Percentiles rank a stretch among this genome's conserved stretches.
phyloP scores from a whole-genome alignment of 2,113 vertebrate genomes.

The Hepsetus odoe region DNA sequence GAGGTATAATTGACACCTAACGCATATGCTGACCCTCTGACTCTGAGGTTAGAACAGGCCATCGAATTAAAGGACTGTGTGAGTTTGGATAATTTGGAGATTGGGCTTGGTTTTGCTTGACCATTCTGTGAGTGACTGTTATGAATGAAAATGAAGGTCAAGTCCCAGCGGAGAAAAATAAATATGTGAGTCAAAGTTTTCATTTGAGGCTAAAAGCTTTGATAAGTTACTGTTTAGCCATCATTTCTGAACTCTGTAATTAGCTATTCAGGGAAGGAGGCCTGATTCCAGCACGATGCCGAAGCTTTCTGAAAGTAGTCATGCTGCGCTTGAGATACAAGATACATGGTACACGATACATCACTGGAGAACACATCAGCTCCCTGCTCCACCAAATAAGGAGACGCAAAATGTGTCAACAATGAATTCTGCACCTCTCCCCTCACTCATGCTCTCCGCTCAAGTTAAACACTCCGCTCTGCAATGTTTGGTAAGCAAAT shows the following conservation, averaged over 20 bases:
- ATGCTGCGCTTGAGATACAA: slow-evolving; percentile 15
- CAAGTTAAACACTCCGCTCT: slow-evolving; percentile 26
- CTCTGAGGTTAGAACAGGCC: slow-evolving; percentile 61
- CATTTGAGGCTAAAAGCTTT: neutral
- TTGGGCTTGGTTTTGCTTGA: slow-evolving; percentile 28
- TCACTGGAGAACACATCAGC: slow-evolving; percentile 32
- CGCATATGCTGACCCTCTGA: slow-evolving; percentile 68
- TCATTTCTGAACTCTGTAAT: slow-evolving; percentile 1
- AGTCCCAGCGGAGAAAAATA: too few species aligned
- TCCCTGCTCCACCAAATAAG: slow-evolving; percentile 42
- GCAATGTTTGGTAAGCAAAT: slow-evolving; percentile 45
- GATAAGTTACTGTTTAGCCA: slow-evolving; percentile 5
- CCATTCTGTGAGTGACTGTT: neutral
- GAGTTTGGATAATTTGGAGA: slow-evolving; percentile 44
- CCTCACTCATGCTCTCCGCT: slow-evolving; percentile 7
- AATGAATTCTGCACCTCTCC: slow-evolving; percentile 26
- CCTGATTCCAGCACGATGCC: neutral
- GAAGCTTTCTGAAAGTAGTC: slow-evolving; percentile 23
- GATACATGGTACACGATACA: too few species aligned
- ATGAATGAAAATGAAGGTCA: slow-evolving; percentile 9
- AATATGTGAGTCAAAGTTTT: neutral
- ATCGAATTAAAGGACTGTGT: slow-evolving; percentile 49
- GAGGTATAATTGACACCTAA: slow-evolving; percentile 77
- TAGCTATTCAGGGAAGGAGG: neutral
- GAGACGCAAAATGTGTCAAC: slow-evolving; percentile 32